Percentiles rank a stretch among this genome's conserved stretches.
Conservation (phyloP, 2,888 invertebrate species). For the Neria commutata region DNA sequence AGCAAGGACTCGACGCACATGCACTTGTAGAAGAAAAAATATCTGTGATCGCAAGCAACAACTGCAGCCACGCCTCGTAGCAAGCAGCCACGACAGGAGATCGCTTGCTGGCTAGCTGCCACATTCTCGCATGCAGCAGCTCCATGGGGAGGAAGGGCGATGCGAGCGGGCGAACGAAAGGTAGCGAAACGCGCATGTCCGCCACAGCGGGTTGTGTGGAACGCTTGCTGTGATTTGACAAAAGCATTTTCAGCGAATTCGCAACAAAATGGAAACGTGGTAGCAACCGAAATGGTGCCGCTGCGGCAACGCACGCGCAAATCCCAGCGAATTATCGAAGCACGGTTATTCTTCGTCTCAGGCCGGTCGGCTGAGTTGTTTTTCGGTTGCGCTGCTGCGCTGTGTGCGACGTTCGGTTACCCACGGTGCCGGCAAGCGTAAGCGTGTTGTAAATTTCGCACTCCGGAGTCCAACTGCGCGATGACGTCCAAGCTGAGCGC, state of each 20-base stretch:
- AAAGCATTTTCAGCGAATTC: constrained; percentile 13
- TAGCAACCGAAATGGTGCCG: constrained; percentile 4
- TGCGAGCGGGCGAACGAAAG: too few species aligned
- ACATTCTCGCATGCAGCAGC: too few species aligned
- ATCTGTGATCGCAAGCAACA: too few species aligned
- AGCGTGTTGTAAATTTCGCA: constrained; percentile 7
- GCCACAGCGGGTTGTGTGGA: constrained; percentile 34
- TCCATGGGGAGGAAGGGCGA: too few species aligned
- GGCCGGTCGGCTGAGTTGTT: background rate
- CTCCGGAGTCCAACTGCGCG: background rate
- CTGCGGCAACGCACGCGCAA: constrained; percentile 30
- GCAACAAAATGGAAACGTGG: constrained; percentile 14
- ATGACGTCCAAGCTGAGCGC: background rate
- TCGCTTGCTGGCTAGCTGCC: too few species aligned
- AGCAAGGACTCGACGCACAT: too few species aligned
- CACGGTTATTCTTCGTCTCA: constrained; percentile 9
- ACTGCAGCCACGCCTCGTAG: too few species aligned
- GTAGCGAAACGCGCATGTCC: constrained; percentile 30
- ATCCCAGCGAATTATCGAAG: constrained; percentile 23
- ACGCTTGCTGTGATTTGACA: constrained; percentile 13
- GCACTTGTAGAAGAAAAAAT: too few species aligned
- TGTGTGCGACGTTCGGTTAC: background rate
- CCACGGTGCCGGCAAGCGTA: background rate
- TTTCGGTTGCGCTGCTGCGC: constrained; percentile 2
- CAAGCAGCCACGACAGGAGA: too few species aligned